Evolutionary conservation across 2,797 vertebrate species (phyloP).

Genomic region (Antrozous pallidus): DNA sequence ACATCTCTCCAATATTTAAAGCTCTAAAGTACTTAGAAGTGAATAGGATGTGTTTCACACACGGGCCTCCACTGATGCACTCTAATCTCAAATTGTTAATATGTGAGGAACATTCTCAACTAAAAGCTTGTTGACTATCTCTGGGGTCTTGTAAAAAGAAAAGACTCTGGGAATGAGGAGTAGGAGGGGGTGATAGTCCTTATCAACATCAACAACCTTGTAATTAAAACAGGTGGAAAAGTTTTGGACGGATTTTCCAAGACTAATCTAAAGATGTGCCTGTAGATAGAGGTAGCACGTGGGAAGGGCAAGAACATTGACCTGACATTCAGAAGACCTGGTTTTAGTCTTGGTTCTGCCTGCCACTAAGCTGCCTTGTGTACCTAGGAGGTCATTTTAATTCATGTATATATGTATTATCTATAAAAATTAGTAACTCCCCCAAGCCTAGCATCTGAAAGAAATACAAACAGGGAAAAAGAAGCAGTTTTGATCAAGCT

Average conservation of each 20-base stretch:
- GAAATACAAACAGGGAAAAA: background rate
- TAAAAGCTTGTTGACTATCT: background rate
- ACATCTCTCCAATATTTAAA: background rate
- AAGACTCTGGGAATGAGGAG: background rate
- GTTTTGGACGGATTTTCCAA: background rate
- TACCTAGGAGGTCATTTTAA: background rate
- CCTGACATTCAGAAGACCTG: background rate
- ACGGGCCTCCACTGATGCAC: accelerated
- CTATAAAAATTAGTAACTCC: background rate
- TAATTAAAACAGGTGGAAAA: background rate
- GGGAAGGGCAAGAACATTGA: background rate
- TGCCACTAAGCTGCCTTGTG: background rate
- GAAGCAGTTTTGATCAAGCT: background rate
- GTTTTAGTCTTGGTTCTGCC: background rate
- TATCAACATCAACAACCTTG: background rate
- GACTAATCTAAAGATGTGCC: background rate
- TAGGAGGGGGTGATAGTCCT: background rate
- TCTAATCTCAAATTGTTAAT: background rate
- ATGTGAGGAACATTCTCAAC: background rate
- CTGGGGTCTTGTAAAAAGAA: background rate
- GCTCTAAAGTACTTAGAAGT: background rate
- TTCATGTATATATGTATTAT: background rate
- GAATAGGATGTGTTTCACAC: background rate
- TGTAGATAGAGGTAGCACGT: background rate
- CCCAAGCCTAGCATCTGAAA: background rate